phyloP scores from a whole-genome alignment of 2,113 vertebrate genomes.

The Macroglossus sobrinus region DNA sequence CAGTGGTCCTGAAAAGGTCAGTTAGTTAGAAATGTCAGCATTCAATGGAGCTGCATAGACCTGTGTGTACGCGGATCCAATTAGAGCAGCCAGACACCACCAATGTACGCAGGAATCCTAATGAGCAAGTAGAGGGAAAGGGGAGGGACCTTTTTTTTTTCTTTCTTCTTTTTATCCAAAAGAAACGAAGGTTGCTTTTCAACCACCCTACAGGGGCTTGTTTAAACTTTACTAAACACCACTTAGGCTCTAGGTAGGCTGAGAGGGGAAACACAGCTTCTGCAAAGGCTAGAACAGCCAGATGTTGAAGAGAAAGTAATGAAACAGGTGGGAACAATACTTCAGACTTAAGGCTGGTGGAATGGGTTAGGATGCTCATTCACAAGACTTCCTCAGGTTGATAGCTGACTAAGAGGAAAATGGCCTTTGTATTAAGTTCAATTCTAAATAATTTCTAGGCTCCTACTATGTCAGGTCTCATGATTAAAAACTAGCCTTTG shows the following conservation, averaged over 20 bases:
- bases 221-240: conserved; percentile 78
- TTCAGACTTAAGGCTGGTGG: neutral
- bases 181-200: conserved; percentile 80
- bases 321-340: neutral
- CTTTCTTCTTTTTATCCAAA: conserved; percentile 76
- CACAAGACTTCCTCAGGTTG: neutral
- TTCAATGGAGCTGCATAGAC: conserved; percentile 95
- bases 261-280: neutral
- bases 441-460: neutral
- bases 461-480: neutral
- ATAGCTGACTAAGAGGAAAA: neutral
- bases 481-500: neutral
- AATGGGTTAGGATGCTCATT: neutral
- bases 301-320: conserved; percentile 2
- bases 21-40: conserved; percentile 99
- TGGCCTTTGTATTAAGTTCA: neutral
- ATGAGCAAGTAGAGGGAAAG: conserved; percentile 77
- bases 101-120: conserved; percentile 82
- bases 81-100: conserved; percentile 91
- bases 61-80: conserved; percentile 93
- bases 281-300: conserved; percentile 21
- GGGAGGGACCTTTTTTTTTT: conserved; percentile 13
- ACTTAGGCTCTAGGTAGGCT: conserved; percentile 67
- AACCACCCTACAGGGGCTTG: conserved; percentile 63
- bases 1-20: conserved; percentile 97